Percentiles rank a stretch among this genome's conserved stretches.
phyloP scores from a whole-genome alignment of 2,888 invertebrate species.

The Apamea monoglypha region DNA sequence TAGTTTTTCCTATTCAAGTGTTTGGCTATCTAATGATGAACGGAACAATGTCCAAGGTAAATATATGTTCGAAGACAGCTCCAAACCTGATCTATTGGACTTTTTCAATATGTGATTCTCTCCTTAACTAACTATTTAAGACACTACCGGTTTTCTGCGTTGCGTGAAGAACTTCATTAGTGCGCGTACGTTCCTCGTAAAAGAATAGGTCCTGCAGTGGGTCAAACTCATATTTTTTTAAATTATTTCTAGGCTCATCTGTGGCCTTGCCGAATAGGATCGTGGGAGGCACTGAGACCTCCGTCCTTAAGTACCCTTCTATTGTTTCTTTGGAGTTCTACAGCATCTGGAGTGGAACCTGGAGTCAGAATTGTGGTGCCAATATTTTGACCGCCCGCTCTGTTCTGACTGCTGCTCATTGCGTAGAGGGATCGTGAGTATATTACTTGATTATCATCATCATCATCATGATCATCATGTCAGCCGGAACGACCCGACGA shows the following conservation, averaged over 20 bases:
- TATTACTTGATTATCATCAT: not conserved
- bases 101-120: too few species aligned
- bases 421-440: constrained; percentile 65
- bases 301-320: constrained; percentile 72
- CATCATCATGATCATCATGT: too few species aligned
- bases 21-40: not conserved
- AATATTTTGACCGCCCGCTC: constrained; percentile 60
- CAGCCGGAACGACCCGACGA: too few species aligned
- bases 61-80: not conserved
- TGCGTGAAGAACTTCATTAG: not conserved
- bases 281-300: constrained; percentile 69
- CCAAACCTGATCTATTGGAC: not conserved
- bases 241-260: constrained; percentile 29
- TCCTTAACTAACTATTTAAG: not conserved
- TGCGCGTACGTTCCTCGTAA: not conserved
- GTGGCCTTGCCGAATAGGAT: constrained; percentile 49
- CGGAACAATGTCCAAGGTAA: not conserved
- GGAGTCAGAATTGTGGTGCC: constrained; percentile 72
- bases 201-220: not conserved
- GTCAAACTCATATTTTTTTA: not conserved
- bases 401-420: constrained; percentile 70
- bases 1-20: not conserved
- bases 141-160: not conserved
- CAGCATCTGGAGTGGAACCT: constrained; percentile 41
- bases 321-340: constrained; percentile 71